Evolutionary conservation across 2,888 invertebrate genomes (phyloP), one percentile per base, ranked within the genome.

Genomic region (Polietes domitor): DNA sequence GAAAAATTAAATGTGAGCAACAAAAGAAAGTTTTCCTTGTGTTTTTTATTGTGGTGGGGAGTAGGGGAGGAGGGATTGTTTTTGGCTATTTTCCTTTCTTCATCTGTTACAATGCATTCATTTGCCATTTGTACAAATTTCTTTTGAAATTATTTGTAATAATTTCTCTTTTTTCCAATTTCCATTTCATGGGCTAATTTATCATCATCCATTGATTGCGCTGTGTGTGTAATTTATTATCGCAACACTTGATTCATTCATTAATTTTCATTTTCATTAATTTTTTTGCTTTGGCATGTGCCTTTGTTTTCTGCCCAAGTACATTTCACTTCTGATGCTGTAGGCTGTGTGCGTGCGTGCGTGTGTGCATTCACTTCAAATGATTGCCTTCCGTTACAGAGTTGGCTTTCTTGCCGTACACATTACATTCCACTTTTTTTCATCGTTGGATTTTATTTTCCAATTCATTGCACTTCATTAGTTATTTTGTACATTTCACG

Each of bases 401-500:
- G 0, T 68, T 75, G 10, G 17, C 21, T 55, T 70, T 78, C 6
- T 32, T 53, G 32, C 26, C 61, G 9, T 65, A 37, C 15, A 73
- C 17, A 21, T 26, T 72, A 10, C 12, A 28, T 37, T 19, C 26
- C 17, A 24, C n/a, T 37, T 70, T 61, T 19, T 50, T 74, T 70
- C n/a, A n/a, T n/a, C n/a, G 15, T 19, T 77, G 72, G 28, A 75
- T 80, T 80, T 76, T 43, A 61, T 85, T 82, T 80, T 77, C 58
- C 77, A 80, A 68, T 77, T 85, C 72, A 82, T 58, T 85, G 77
- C 82, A 82, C 80, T 77, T 82, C 72, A 80, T 82, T 82, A 65
- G 55, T 82, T 74, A 72, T 43, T 77, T 63, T 68, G 63, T 75
- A 76, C 72, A 76, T 68, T 81, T 76, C 43, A 50, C 63, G 63